These are phyloP conservation scores for Adrianichthys oophorus DNA, from an alignment of 2,797 vertebrate species.

Conservation along the genomic window DNA sequence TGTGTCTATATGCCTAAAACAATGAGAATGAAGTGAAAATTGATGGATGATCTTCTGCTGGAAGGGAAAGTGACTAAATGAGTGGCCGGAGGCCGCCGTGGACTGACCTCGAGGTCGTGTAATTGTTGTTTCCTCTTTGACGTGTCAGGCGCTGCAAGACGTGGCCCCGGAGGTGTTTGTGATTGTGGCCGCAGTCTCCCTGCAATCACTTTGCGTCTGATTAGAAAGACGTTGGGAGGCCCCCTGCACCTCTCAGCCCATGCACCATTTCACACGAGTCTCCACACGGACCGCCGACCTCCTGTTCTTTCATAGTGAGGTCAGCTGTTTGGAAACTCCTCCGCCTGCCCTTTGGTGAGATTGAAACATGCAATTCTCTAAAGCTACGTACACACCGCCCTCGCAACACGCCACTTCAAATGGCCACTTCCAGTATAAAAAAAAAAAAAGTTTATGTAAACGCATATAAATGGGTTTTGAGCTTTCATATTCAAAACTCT, in stretches of 20 bases:
- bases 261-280: constrained; percentile 16
- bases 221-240: constrained; percentile 26
- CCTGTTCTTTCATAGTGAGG: background rate
- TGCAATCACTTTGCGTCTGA: constrained; percentile 32
- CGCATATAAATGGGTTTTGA: too few relatives aligned
- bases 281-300: background rate
- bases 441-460: too few relatives aligned
- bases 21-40: background rate
- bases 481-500: too few relatives aligned
- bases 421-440: too few relatives aligned
- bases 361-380: constrained; percentile 33
- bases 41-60: background rate
- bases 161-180: constrained; percentile 40
- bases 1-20: background rate
- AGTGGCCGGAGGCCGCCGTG: too few relatives aligned
- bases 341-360: background rate
- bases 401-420: too few relatives aligned
- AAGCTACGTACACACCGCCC: too few relatives aligned
- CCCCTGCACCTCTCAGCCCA: background rate
- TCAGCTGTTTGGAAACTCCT: constrained; percentile 14
- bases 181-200: constrained; percentile 36
- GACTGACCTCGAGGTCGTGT: too few relatives aligned
- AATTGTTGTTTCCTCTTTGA: constrained; percentile 40
- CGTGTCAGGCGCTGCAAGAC: constrained; percentile 33
- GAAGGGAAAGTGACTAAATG: too few relatives aligned